These are phyloP conservation scores for Morpho achilles DNA, from an alignment of 2,888 invertebrate species.

Conservation along the genomic window DNA sequence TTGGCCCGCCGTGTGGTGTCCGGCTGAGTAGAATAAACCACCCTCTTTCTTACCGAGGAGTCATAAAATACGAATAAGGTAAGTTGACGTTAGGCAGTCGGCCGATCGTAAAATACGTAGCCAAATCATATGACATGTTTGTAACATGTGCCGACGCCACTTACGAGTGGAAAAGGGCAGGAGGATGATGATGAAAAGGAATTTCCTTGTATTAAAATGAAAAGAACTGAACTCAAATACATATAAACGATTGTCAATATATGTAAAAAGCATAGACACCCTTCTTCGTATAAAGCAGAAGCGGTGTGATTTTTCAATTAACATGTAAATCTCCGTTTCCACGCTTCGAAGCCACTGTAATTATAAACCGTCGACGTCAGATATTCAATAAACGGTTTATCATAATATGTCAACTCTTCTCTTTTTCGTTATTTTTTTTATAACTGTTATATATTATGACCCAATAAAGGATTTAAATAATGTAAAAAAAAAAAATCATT, in stretches of 20 bases:
- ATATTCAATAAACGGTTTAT: conserved; percentile 12
- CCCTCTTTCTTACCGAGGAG: too few relatives aligned
- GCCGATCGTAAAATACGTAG: too few relatives aligned
- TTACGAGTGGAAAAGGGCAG: too few relatives aligned
- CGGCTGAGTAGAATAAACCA: too few relatives aligned
- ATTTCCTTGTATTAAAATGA: too few relatives aligned
- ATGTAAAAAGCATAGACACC: background rate
- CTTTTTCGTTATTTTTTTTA: conserved; percentile 1
- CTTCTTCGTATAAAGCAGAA: conserved; percentile 10
- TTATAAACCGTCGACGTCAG: conserved; percentile 7
- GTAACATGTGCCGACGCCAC: too few relatives aligned
- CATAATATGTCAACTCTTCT: background rate
- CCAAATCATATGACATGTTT: too few relatives aligned
- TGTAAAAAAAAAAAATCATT: background rate
- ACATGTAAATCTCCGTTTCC: conserved; percentile 15
- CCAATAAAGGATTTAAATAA: background rate
- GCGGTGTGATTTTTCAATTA: conserved; percentile 16
- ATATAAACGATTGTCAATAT: background rate
- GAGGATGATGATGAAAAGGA: too few relatives aligned
- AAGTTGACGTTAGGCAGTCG: too few relatives aligned
- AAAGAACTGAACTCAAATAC: too few relatives aligned
- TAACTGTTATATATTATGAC: background rate
- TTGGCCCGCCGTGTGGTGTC: too few relatives aligned
- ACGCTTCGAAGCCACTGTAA: conserved; percentile 11
- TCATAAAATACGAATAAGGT: too few relatives aligned